A percentile compares a stretch with the other conserved stretches of the same genome.
Evolutionary conservation across 1,140 invertebrate species (phyloP).

Genomic region (Zophobas atratus): DNA sequence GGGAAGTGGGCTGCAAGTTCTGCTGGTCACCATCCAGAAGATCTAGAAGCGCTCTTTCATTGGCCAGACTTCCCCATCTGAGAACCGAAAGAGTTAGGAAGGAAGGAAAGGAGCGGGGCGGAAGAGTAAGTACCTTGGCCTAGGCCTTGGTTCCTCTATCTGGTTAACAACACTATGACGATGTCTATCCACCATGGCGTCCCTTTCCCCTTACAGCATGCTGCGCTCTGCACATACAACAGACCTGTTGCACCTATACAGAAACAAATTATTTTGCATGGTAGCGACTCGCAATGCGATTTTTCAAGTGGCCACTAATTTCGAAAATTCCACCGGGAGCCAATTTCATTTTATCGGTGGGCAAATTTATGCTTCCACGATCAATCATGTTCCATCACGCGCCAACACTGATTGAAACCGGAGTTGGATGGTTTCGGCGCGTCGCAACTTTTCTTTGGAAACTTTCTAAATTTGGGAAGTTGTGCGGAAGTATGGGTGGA

Average conservation of each 20-base stretch:
- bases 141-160: conserved; percentile 46
- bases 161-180: conserved; percentile 50
- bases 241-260: conserved; percentile 44
- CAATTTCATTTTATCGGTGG: neutral
- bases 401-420: too few species aligned
- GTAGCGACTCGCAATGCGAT: neutral
- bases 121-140: conserved; percentile 44
- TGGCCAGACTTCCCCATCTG: conserved; percentile 59
- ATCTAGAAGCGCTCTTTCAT: conserved; percentile 57
- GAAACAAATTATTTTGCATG: conserved; percentile 27
- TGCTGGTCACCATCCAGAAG: conserved; percentile 54
- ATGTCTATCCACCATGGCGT: conserved; percentile 54
- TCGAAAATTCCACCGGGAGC: neutral
- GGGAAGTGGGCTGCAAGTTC: conserved; percentile 54
- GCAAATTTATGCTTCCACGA: too few species aligned
- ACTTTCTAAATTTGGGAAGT: too few species aligned
- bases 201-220: conserved; percentile 43
- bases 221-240: conserved; percentile 30
- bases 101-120: neutral
- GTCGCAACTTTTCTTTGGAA: too few species aligned
- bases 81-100: neutral
- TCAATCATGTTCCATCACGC: too few species aligned
- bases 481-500: too few species aligned
- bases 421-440: too few species aligned
- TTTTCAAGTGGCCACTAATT: neutral